Percentiles rank a stretch among this genome's conserved stretches.
Conservation (phyloP, 2,797 vertebrate species). For the Tapirus indicus region DNA sequence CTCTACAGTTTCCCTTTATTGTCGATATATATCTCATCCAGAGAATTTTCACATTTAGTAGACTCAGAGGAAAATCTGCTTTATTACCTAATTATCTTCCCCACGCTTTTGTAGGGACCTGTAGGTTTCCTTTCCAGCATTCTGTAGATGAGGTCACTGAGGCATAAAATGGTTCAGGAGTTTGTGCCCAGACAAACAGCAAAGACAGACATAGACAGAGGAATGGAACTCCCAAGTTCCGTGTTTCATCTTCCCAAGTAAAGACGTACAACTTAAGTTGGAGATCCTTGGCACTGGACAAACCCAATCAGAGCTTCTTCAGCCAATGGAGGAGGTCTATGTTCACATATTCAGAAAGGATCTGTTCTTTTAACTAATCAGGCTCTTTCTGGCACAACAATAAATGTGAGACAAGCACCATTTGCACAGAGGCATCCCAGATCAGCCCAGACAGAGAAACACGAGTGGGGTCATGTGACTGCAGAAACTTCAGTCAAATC, state of each 20-base stretch:
- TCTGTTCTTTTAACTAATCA: background rate
- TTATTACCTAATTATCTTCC: background rate
- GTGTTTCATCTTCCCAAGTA: background rate
- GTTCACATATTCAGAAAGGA: background rate
- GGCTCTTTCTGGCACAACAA: background rate
- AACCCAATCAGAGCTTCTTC: background rate
- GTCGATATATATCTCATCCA: background rate
- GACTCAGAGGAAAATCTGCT: background rate
- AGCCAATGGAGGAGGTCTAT: background rate
- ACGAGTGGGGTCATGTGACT: accelerated
- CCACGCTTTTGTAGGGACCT: background rate
- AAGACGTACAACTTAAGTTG: background rate
- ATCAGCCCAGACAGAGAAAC: background rate
- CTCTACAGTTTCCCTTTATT: background rate
- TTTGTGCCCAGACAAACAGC: background rate
- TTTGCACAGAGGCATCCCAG: background rate
- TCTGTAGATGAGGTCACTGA: background rate
- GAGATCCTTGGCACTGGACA: background rate
- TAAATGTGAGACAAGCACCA: background rate
- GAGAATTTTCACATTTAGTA: background rate
- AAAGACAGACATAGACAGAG: background rate
- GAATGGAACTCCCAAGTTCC: background rate
- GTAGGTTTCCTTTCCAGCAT: background rate
- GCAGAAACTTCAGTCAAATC: background rate
- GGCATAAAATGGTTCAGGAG: background rate